Percentiles rank a stretch among this genome's conserved stretches.
Conservation (phyloP, 2,888 invertebrate genomes). For the Coenonympha glycerion region DNA sequence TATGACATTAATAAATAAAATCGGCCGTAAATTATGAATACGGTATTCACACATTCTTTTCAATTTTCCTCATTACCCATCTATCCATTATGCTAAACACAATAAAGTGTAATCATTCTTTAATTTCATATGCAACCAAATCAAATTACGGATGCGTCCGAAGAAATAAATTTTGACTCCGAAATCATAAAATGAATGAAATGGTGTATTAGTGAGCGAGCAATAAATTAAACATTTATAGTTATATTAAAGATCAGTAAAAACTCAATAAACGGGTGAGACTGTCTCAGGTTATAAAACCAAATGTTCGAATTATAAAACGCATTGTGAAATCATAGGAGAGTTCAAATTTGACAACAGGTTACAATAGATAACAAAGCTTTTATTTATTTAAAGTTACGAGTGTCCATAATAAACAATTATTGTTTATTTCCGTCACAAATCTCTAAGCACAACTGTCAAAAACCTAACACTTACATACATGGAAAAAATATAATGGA, state of each 20-base stretch:
- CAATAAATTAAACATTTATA: conserved; percentile 69
- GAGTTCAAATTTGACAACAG: conserved; percentile 29
- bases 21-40: conserved; percentile 26
- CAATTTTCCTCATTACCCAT: conserved; percentile 29
- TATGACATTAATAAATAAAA: conserved; percentile 23
- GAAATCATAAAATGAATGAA: conserved; percentile 62
- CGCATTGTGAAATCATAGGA: conserved; percentile 44
- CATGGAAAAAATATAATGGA: background rate
- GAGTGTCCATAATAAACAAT: conserved; percentile 1
- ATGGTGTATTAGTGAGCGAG: conserved; percentile 60
- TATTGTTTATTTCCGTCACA: conserved; percentile 1
- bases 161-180: conserved; percentile 57
- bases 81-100: conserved; percentile 44
- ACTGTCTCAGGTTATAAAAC: conserved; percentile 42
- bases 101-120: conserved; percentile 54
- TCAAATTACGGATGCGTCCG: conserved; percentile 58
- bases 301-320: conserved; percentile 9
- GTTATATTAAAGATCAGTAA: conserved; percentile 66
- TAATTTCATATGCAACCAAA: conserved; percentile 60
- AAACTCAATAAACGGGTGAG: conserved; percentile 57
- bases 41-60: conserved; percentile 24
- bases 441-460: background rate
- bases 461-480: background rate
- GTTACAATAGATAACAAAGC: conserved; percentile 10
- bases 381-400: conserved; percentile 7